Conservation (phyloP, 2,797 vertebrate genomes). For the Myotis myotis region DNA sequence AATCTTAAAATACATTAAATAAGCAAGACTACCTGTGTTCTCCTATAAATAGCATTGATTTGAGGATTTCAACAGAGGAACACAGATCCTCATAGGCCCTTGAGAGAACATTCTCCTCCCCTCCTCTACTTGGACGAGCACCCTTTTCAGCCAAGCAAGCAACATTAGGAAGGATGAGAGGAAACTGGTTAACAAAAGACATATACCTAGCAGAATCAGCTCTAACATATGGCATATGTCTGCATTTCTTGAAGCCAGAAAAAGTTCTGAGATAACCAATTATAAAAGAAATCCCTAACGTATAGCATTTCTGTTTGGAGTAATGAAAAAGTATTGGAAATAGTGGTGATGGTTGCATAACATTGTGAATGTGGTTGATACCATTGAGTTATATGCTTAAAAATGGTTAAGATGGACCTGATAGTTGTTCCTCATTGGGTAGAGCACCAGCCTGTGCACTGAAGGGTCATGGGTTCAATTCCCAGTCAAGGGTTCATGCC, state of each 20-base stretch:
- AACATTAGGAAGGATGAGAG: not conserved
- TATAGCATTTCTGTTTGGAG: not conserved
- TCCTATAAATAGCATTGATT: not conserved
- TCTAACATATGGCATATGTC: not conserved
- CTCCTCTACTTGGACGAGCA: not conserved
- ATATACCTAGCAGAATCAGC: not conserved
- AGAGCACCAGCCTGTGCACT: too few relatives aligned
- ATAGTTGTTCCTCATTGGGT: too few relatives aligned
- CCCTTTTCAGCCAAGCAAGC: not conserved
- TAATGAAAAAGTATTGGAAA: not conserved
- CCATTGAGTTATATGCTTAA: not conserved
- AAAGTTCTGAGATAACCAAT: not conserved
- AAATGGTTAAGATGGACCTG: not conserved
- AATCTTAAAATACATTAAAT: constrained; percentile 36
- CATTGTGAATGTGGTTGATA: not conserved
- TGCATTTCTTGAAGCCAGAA: not conserved
- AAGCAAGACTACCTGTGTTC: not conserved
- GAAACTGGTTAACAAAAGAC: not conserved
- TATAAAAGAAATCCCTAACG: constrained; percentile 17
- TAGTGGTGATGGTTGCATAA: not conserved
- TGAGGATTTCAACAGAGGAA: not conserved
- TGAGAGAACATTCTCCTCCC: not conserved
- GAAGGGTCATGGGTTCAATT: too few relatives aligned
- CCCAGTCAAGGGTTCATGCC: too few relatives aligned
- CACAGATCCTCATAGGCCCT: not conserved